Evolutionary conservation across 1,140 invertebrate genomes (phyloP).

Genomic region (Eumeta japonica): DNA sequence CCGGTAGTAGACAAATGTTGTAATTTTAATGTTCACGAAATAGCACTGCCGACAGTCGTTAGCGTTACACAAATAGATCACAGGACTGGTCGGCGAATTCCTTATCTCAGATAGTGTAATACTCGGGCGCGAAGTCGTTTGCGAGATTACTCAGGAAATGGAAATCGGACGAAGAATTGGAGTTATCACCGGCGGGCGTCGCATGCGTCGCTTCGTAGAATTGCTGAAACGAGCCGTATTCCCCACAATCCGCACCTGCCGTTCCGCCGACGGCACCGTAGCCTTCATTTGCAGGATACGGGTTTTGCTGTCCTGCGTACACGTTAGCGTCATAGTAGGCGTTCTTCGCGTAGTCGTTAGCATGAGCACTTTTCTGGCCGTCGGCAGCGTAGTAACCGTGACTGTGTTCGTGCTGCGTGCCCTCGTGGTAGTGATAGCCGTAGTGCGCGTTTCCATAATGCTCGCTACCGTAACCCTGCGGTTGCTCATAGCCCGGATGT

Average conservation of each 20-base stretch:
- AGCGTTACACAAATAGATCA: slow-evolving; percentile 49
- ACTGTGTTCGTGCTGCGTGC: slow-evolving; percentile 41
- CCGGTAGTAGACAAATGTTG: neutral
- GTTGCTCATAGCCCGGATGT: slow-evolving; percentile 46
- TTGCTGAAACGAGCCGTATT: slow-evolving; percentile 69
- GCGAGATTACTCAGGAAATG: slow-evolving; percentile 88
- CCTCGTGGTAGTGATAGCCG: slow-evolving; percentile 51
- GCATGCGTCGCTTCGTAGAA: slow-evolving; percentile 65
- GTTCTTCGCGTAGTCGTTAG: slow-evolving; percentile 43
- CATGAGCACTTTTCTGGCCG: slow-evolving; percentile 40
- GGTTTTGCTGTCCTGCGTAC: slow-evolving; percentile 35
- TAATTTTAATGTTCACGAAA: neutral
- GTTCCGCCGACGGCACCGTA: slow-evolving; percentile 28
- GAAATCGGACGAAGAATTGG: slow-evolving; percentile 87
- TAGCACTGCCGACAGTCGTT: slow-evolving; percentile 1
- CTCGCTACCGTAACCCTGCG: slow-evolving; percentile 43
- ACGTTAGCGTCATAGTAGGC: slow-evolving; percentile 43
- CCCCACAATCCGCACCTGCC: slow-evolving; percentile 56
- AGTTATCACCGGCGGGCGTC: slow-evolving; percentile 68
- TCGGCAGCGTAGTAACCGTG: slow-evolving; percentile 43
- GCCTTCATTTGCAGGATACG: slow-evolving; percentile 22
- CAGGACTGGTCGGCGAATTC: slow-evolving; percentile 50
- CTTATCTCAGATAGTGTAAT: slow-evolving; percentile 77
- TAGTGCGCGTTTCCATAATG: slow-evolving; percentile 53
- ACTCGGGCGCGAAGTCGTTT: slow-evolving; percentile 88